These are phyloP conservation scores for Xerus rutilus DNA, from an alignment of 2,797 vertebrate species.

Conservation along the genomic window DNA sequence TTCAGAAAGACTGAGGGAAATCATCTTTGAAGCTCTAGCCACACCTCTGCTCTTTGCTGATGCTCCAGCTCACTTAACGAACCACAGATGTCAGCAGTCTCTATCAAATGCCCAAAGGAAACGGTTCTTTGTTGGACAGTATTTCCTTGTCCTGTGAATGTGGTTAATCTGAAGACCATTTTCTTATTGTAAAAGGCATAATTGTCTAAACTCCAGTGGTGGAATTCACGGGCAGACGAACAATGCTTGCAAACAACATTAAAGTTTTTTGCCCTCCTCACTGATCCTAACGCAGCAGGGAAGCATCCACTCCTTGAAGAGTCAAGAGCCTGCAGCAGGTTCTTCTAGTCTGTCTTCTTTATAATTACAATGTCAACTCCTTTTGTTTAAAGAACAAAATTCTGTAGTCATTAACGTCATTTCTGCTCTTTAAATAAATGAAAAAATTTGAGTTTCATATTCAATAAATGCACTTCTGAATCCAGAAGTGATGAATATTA, in stretches of 20 bases:
- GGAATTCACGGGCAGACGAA: background rate
- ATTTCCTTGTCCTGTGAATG: background rate
- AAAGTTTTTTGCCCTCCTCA: background rate
- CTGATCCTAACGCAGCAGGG: background rate
- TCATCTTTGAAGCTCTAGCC: background rate
- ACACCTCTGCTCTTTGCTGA: background rate
- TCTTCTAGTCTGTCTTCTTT: background rate
- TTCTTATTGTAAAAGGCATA: background rate
- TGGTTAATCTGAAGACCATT: background rate
- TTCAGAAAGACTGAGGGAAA: background rate
- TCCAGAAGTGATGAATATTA: slow-evolving; percentile 30
- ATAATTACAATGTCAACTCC: background rate
- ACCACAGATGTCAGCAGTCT: background rate
- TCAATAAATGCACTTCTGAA: background rate
- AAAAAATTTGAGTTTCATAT: background rate
- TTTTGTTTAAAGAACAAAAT: background rate
- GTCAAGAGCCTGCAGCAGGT: background rate
- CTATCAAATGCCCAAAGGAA: background rate
- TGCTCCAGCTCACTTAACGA: background rate
- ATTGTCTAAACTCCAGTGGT: background rate
- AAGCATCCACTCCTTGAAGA: background rate
- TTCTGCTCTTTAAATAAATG: background rate
- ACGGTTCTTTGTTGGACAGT: background rate
- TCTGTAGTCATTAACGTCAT: background rate
- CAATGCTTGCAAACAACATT: background rate